Evolutionary conservation across 2,797 vertebrate genomes (phyloP).

Genomic region (Rhynchonycteris naso): DNA sequence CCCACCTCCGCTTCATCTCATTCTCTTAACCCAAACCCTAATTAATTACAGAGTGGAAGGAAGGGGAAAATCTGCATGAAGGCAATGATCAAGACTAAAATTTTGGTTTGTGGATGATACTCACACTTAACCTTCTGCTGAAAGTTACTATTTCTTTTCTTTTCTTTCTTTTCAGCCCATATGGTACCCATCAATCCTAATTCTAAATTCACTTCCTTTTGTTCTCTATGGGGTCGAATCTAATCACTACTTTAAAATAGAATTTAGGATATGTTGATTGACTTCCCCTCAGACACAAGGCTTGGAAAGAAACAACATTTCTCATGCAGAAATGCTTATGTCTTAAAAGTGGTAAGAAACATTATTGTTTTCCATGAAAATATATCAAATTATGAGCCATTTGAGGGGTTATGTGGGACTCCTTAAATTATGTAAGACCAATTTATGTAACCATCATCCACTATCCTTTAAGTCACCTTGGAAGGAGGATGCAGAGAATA

Average conservation of each 20-base stretch:
- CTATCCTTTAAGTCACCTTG: slow-evolving; percentile 1
- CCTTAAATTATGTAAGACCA: slow-evolving; percentile 37
- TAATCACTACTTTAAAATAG: slow-evolving; percentile 67
- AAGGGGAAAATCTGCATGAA: slow-evolving; percentile 8
- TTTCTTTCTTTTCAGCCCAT: slow-evolving; percentile 21
- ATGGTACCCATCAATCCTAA: slow-evolving; percentile 55
- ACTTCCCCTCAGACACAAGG: slow-evolving; percentile 42
- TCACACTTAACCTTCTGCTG: slow-evolving; percentile 35
- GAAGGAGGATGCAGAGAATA: background rate
- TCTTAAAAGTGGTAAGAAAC: slow-evolving; percentile 48
- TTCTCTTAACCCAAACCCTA: slow-evolving; percentile 36
- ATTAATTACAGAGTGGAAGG: slow-evolving; percentile 45
- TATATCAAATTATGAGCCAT: slow-evolving; percentile 14
- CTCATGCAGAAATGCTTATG: slow-evolving; percentile 37
- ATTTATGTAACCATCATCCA: background rate
- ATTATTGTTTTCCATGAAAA: slow-evolving; percentile 38
- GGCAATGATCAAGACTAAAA: slow-evolving; percentile 49
- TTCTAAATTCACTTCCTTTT: slow-evolving; percentile 67
- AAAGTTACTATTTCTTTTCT: background rate
- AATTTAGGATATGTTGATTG: slow-evolving; percentile 61
- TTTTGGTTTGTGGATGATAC: slow-evolving; percentile 46
- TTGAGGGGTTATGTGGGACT: background rate
- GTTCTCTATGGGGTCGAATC: slow-evolving; percentile 13
- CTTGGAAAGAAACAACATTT: slow-evolving; percentile 56
- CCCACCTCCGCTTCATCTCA: no score